Conservation (phyloP, 2,888 invertebrate species). For the Cerastoderma edule region DNA sequence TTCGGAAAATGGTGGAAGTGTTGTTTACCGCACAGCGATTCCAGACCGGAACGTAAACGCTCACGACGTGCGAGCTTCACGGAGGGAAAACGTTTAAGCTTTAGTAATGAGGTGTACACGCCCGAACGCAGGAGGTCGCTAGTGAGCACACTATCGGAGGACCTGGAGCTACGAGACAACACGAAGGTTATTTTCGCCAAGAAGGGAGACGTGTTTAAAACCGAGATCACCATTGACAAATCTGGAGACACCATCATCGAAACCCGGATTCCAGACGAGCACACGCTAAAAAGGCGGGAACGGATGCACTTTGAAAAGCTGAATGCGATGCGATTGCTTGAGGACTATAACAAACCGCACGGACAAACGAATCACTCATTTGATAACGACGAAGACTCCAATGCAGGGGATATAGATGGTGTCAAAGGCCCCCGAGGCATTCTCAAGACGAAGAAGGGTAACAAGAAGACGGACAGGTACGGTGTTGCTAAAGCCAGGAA, state of each 20-base stretch:
- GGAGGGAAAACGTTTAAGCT: no score
- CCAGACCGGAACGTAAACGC: not conserved
- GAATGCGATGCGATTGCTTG: no score
- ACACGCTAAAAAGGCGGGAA: no score
- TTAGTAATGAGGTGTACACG: no score
- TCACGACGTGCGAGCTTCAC: no score
- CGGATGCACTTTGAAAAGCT: no score
- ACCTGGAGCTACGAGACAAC: no score
- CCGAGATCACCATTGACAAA: not conserved
- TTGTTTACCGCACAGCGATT: slow-evolving; percentile 20
- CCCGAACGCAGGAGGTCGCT: no score
- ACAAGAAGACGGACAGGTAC: not conserved
- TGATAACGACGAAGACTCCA: slow-evolving; percentile 12
- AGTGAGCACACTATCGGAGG: no score
- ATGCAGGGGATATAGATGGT: not conserved
- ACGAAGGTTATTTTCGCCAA: no score
- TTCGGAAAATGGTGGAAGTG: slow-evolving; percentile 29
- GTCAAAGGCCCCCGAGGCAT: not conserved
- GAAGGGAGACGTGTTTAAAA: not conserved
- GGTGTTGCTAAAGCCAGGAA: slow-evolving; percentile 20
- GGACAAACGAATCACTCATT: slow-evolving; percentile 10
- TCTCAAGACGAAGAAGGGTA: not conserved
- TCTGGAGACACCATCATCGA: slow-evolving; percentile 4
- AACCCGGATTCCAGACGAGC: not conserved
- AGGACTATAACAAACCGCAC: not conserved